phyloP scores from a whole-genome alignment of 2,797 vertebrate species.

The Echiichthys vipera region DNA sequence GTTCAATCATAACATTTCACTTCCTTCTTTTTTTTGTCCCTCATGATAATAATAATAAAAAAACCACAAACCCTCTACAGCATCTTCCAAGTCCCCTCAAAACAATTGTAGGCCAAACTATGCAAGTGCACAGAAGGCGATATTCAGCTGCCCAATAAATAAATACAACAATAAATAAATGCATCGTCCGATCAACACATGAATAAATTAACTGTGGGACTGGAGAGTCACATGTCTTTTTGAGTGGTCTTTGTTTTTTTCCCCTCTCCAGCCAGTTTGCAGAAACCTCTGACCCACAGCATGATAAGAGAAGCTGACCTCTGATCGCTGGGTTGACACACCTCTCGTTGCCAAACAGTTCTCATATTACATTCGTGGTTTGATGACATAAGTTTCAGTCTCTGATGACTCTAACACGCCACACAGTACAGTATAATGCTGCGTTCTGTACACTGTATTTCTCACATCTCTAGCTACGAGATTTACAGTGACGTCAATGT shows the following conservation, averaged over 20 bases:
- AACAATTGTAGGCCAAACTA: conserved; percentile 56
- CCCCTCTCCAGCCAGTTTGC: conserved; percentile 34
- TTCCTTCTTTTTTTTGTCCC: conserved; percentile 38
- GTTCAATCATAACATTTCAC: conserved; percentile 63
- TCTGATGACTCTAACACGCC: conserved; percentile 37
- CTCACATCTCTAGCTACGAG: conserved; percentile 36
- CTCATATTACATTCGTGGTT: conserved; percentile 74
- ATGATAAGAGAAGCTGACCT: conserved; percentile 19
- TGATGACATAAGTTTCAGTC: conserved; percentile 65
- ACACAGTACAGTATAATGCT: conserved; percentile 53
- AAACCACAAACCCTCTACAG: conserved; percentile 59
- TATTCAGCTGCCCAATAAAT: conserved; percentile 84
- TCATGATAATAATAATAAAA: conserved; percentile 49
- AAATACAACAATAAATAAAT: conserved; percentile 87
- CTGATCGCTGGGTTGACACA: conserved; percentile 38
- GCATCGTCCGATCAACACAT: conserved; percentile 75
- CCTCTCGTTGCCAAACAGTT: conserved; percentile 30
- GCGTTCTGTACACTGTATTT: conserved; percentile 45
- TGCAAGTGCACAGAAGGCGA: conserved; percentile 67
- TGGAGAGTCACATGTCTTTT: conserved; percentile 57
- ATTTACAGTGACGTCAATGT: conserved; percentile 26
- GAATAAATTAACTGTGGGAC: conserved; percentile 83
- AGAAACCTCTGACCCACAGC: conserved; percentile 27
- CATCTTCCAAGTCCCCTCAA: conserved; percentile 48
- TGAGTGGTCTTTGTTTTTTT: conserved; percentile 57